Conservation (phyloP, 2,113 vertebrate genomes). For the Dasyurus viverrinus region DNA sequence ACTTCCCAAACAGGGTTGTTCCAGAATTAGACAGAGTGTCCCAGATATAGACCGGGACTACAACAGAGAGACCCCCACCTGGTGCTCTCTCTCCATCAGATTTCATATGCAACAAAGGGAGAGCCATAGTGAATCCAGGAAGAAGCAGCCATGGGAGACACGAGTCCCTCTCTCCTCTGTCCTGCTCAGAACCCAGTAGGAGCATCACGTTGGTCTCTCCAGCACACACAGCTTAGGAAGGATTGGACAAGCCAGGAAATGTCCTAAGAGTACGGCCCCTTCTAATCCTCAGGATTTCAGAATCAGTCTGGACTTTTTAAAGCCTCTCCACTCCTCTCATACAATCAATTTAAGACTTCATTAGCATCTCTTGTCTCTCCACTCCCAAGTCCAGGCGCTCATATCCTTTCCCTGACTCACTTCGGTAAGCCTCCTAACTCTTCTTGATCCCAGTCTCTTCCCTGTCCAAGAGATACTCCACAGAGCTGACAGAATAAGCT, state of each 20-base stretch:
- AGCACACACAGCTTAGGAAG: background rate
- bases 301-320: too few relatives aligned
- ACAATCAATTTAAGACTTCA: background rate
- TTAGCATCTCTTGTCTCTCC: background rate
- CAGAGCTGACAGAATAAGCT: background rate
- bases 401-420: background rate
- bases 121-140: background rate
- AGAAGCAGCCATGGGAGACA: background rate
- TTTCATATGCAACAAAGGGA: background rate
- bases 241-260: background rate
- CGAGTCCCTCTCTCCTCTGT: background rate
- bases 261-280: background rate
- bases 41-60: background rate
- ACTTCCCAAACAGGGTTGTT: too few relatives aligned
- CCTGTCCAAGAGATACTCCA: background rate
- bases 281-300: background rate
- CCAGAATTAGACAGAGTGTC: background rate
- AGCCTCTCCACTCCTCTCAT: background rate
- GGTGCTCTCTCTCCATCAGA: background rate
- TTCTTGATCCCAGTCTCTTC: background rate
- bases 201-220: background rate
- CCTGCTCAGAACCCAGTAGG: background rate
- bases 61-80: background rate
- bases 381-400: background rate
- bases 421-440: background rate